Conservation (phyloP, 1,140 invertebrate species). For the Portunus trituberculatus region DNA sequence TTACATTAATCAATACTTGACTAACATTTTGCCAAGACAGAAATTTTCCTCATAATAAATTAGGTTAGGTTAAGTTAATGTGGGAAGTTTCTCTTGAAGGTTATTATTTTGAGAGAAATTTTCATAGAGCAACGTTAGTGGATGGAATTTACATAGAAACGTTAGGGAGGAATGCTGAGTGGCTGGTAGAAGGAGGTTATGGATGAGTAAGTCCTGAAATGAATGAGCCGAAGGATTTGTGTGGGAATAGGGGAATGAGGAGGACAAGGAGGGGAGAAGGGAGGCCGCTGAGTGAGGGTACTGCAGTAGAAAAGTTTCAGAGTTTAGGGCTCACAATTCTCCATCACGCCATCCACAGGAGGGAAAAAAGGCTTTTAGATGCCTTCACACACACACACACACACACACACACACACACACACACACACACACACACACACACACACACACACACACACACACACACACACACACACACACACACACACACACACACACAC, state of each 20-base stretch:
- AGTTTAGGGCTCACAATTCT: background rate
- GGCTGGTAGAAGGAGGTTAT: background rate
- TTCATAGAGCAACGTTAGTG: too few relatives aligned
- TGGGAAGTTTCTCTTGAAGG: too few relatives aligned
- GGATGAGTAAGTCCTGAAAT: background rate
- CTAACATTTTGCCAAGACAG: too few relatives aligned
- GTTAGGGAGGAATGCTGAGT: too few relatives aligned
- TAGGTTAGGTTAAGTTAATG: too few relatives aligned
- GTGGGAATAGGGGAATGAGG: background rate
- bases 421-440: background rate
- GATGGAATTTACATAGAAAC: too few relatives aligned
- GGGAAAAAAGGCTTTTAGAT: background rate
- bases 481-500: too few relatives aligned
- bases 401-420: conserved; percentile 8
- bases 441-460: background rate
- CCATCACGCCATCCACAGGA: background rate
- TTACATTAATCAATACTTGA: too few relatives aligned
- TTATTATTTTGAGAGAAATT: too few relatives aligned
- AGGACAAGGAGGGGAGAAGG: background rate
- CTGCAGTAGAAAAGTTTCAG: background rate
- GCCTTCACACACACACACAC: background rate
- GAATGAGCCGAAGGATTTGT: background rate
- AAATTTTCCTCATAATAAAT: too few relatives aligned
- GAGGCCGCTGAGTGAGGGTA: background rate
- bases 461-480: too few relatives aligned